Evolutionary conservation across 1,140 invertebrate species (phyloP).

Genomic region (Colletes latitarsis): DNA sequence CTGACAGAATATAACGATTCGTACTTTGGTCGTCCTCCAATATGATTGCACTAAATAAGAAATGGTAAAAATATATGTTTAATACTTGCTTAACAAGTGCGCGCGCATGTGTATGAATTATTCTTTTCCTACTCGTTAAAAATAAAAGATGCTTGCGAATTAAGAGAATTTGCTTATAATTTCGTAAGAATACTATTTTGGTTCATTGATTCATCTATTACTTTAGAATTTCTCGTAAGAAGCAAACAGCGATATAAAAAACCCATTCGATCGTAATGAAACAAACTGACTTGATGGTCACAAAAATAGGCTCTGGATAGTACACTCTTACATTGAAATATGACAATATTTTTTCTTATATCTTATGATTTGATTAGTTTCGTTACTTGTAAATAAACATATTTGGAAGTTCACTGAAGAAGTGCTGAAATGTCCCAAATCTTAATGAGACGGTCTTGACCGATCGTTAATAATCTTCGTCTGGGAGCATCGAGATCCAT

Average conservation of each 20-base stretch:
- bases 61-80: constrained; percentile 30
- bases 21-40: constrained; percentile 38
- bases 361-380: constrained; percentile 61
- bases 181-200: neutral
- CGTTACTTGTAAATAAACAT: constrained; percentile 45
- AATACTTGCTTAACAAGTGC: constrained; percentile 17
- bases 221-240: neutral
- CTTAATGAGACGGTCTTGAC: constrained; percentile 96
- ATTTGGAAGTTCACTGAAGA: constrained; percentile 76
- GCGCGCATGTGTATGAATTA: too few relatives aligned
- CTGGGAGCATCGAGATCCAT: constrained; percentile 95
- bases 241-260: constrained; percentile 40
- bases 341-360: constrained; percentile 46
- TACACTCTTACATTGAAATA: constrained; percentile 50
- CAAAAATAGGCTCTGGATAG: constrained; percentile 67
- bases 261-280: constrained; percentile 32
- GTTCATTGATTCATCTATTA: neutral
- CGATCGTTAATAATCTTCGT: constrained; percentile 93
- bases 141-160: constrained; percentile 19
- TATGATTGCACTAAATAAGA: constrained; percentile 15
- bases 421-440: constrained; percentile 89
- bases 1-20: neutral
- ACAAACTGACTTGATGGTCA: constrained; percentile 59
- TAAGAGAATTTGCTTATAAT: neutral
- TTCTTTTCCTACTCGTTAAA: neutral